Percentiles rank a stretch among this genome's conserved stretches.
These are phyloP conservation scores for Amiota communis DNA, from an alignment of 2,888 invertebrate species.

Conservation along the genomic window DNA sequence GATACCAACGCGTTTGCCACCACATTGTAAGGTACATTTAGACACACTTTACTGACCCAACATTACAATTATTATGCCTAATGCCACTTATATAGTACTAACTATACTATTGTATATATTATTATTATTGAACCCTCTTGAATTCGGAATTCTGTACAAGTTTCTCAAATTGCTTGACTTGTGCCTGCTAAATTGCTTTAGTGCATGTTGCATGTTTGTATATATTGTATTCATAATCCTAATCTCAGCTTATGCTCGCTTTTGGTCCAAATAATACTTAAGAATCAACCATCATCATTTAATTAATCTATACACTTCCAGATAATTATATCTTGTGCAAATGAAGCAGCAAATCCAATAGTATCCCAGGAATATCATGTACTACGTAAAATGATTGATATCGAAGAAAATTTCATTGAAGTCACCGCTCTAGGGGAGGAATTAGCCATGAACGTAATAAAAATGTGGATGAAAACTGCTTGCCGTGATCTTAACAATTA, in stretches of 20 bases:
- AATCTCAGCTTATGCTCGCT: background rate
- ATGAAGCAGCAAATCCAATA: slow-evolving; percentile 88
- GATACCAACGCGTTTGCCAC: slow-evolving; percentile 93
- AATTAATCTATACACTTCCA: slow-evolving; percentile 65
- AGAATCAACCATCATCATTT: background rate
- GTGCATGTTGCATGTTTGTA: slow-evolving; percentile 12
- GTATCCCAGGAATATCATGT: slow-evolving; percentile 91
- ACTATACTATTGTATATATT: background rate
- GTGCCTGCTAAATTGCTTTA: slow-evolving; percentile 58
- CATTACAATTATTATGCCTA: slow-evolving; percentile 24
- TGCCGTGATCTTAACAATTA: slow-evolving; percentile 91
- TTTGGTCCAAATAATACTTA: background rate
- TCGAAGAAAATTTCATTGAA: slow-evolving; percentile 90
- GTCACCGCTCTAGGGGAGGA: slow-evolving; percentile 93
- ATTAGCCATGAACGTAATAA: slow-evolving; percentile 90
- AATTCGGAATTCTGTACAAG: slow-evolving; percentile 53
- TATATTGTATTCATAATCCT: background rate
- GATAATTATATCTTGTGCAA: slow-evolving; percentile 93
- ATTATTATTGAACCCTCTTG: slow-evolving; percentile 23
- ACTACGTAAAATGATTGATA: slow-evolving; percentile 89
- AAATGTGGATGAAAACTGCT: slow-evolving; percentile 94
- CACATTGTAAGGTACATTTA: slow-evolving; percentile 84
- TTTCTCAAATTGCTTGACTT: slow-evolving; percentile 68
- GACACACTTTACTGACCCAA: background rate
- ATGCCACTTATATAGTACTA: slow-evolving; percentile 20